Percentiles rank a stretch among this genome's conserved stretches.
Conservation (phyloP, 2,888 invertebrate species). For the Phyto melanocephala region DNA sequence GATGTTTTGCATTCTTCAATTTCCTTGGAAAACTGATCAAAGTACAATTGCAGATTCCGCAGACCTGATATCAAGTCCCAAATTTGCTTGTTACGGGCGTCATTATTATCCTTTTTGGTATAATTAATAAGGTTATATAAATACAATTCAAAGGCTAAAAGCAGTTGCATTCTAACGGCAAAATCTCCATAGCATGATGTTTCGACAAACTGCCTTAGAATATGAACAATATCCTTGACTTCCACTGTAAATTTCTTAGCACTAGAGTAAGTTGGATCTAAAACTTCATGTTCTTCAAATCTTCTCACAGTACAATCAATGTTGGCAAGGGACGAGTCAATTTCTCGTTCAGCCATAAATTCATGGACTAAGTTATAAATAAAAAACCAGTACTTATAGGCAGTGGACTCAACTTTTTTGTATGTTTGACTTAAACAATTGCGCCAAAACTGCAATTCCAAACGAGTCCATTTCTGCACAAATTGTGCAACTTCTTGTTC, state of each 20-base stretch:
- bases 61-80: constrained; percentile 82
- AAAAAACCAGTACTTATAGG: constrained; percentile 94
- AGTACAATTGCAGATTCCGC: constrained; percentile 92
- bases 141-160: constrained; percentile 91
- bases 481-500: constrained; percentile 87
- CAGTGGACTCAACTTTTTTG: constrained; percentile 83
- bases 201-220: constrained; percentile 90
- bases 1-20: constrained; percentile 84
- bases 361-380: constrained; percentile 86
- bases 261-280: constrained; percentile 66
- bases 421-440: constrained; percentile 86
- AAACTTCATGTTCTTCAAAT: constrained; percentile 70
- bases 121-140: constrained; percentile 80
- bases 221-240: constrained; percentile 78
- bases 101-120: constrained; percentile 52
- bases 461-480: constrained; percentile 93
- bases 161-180: constrained; percentile 86
- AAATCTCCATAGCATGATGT: constrained; percentile 91
- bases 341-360: constrained; percentile 79
- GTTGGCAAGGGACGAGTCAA: constrained; percentile 70
- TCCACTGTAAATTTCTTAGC: constrained; percentile 69
- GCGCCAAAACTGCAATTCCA: constrained; percentile 94
- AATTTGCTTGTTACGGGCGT: not conserved
- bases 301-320: constrained; percentile 72
- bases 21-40: constrained; percentile 86